These are phyloP conservation scores for Odontomyia ornata DNA, from an alignment of 2,888 invertebrate genomes.

Conservation along the genomic window DNA sequence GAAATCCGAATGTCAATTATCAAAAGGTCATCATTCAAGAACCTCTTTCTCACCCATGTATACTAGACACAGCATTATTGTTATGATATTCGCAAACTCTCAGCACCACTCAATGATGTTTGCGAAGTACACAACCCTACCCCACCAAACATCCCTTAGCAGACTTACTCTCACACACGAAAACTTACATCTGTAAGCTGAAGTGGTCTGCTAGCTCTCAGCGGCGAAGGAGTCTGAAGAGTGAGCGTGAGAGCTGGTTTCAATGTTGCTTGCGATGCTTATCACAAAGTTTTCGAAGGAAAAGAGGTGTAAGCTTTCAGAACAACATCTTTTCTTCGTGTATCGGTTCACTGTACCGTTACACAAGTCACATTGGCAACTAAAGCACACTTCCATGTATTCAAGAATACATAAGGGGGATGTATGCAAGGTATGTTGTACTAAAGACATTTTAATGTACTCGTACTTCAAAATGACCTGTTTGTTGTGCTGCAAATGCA, in stretches of 20 bases:
- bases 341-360: neutral
- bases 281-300: neutral
- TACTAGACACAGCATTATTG: no score
- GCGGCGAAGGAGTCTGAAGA: neutral
- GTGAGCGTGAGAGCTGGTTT: neutral
- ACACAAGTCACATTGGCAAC: neutral
- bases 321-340: neutral
- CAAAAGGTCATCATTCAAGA: no score
- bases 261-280: conserved; percentile 2
- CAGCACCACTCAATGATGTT: no score
- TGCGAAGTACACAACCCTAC: no score
- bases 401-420: neutral
- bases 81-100: no score
- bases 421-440: neutral
- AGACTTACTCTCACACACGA: no score
- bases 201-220: no score
- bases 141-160: no score
- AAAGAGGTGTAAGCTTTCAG: conserved; percentile 11
- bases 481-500: neutral
- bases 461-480: conserved; percentile 16
- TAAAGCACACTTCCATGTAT: neutral
- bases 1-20: no score
- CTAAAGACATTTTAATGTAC: neutral
- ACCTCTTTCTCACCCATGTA: no score
- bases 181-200: no score